Conservation (phyloP, 2,797 vertebrate genomes). For the Emydoidea blandingii region DNA sequence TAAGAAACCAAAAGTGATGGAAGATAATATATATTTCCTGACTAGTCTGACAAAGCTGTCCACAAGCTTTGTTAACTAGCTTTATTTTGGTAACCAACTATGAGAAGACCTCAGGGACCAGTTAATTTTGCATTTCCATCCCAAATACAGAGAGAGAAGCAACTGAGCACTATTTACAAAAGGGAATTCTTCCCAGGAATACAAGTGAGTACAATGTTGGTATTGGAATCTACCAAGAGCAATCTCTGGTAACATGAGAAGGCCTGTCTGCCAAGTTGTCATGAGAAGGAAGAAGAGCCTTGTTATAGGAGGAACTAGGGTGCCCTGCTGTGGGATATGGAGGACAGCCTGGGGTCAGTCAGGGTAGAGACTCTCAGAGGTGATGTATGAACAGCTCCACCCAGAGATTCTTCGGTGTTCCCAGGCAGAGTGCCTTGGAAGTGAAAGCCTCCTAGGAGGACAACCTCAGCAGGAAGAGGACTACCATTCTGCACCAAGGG, state of each 20-base stretch:
- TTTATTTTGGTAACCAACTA: not conserved
- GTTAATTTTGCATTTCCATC: not conserved
- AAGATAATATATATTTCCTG: not conserved
- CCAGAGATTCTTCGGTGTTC: not conserved
- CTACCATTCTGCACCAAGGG: not conserved
- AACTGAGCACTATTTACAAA: rapidly evolving
- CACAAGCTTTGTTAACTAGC: not conserved
- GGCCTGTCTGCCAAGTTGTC: rapidly evolving
- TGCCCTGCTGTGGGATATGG: not conserved
- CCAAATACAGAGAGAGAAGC: not conserved
- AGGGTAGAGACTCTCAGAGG: not conserved
- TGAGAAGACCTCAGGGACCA: not conserved
- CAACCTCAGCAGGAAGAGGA: not conserved
- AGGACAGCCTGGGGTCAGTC: not conserved
- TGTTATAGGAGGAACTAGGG: not conserved
- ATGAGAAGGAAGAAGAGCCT: not conserved
- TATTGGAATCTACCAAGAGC: not conserved
- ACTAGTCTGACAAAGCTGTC: not conserved
- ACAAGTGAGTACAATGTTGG: rapidly evolving
- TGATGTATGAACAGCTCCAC: not conserved
- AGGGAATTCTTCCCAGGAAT: not conserved
- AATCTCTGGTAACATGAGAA: not conserved
- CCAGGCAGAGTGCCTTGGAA: not conserved
- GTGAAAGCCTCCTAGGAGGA: not conserved
- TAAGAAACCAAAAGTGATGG: not conserved